Evolutionary conservation across 2,888 invertebrate species (phyloP), one percentile per base, ranked within the genome.

Genomic region (Platycnemis pennipes): DNA sequence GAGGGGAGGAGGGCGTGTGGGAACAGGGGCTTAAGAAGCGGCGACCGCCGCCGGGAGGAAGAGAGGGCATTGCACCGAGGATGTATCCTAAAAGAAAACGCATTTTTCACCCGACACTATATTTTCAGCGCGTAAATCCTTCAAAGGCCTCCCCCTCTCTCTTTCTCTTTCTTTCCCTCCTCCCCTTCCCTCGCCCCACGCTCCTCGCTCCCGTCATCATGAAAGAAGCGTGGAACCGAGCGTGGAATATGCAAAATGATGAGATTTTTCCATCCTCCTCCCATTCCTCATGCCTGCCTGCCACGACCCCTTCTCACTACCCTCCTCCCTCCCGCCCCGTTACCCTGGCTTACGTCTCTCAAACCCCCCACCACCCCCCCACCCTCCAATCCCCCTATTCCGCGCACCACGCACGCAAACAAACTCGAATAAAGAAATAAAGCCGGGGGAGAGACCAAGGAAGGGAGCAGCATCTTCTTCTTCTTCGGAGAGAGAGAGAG

Each of bases 51-150:
- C 2, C 19, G n/a, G 46, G 45, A 7, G 87, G 46, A 45, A 45
- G 45, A 77, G n/a, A 46, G 87, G 87, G 45, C 87, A 87, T 87
- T 87, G 87, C 87, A 87, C 87, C 87, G n/a, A 42, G 86, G 86
- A 42, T 87, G 26, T 77, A 37, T 31, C 87, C 46, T 46, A n/a
- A 87, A 87, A 87, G 46, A 46, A 87, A 87, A 87, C 87, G 87
- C 8, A 87, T 87, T 87, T 87, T 87, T 87, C 87, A 87, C 46
- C 87, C 87, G 45, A 87, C 87, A 86, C 87, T 87, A 46, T 87
- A 87, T 87, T 87, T 87, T 87, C 87, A 44, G 45, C 87, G 87
- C 87, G 87, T 87, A 87, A 87, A 87, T 87, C 87, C 87, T 87
- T 87, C 87, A 87, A 87, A 44, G 87, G 87, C 46, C 46, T 46